Base-by-base conservation (phyloP, 1,140 invertebrate genomes). In the Ylistrum balloti region DNA sequence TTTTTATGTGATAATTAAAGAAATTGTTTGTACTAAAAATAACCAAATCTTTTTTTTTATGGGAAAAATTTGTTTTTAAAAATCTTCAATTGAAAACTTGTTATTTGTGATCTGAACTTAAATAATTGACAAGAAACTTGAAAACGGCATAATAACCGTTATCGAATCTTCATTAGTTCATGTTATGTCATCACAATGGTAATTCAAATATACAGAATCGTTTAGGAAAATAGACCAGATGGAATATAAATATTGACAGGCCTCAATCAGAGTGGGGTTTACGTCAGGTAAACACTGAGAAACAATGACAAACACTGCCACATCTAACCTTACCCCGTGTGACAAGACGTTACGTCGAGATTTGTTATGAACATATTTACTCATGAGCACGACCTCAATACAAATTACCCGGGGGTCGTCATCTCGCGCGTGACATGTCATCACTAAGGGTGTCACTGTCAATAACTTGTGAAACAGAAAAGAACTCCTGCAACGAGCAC, bases 361-460 rank as follows among this genome's bases (percentile, higher is more conserved):
- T 28, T 74, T 17, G 56, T 74, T 28, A 74, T 28, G 56, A 28
- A 9, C 56, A n/a, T 74, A 74, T 74, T 74, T 74, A 74, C 56
- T 74, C 56, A 7, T 17, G n/a, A 74, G n/a, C n/a, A 74, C 9
- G 17, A 17, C 22, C 56, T 74, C 22, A 74, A 74, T 9, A n/a
- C 56, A 28, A 74, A 28, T 28, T 74, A 28, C 56, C 56, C n/a
- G 22, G 56, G 56, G 56, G 56, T 74, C 56, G 56, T 74, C 56
- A 74, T n/a, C n/a, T n/a, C 22, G 56, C 56, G 56, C 56, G 56
- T 74, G 56, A 74, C 56, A 74, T 74, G 56, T 74, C 56, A 74
- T 74, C 56, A 74, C 56, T 74, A 74, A 74, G 56, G 56, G 56
- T 74, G 56, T 74, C 56, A 74, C n/a, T 74, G 56, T 74, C 56